phyloP scores from a whole-genome alignment of 1,140 invertebrate genomes.

The Mactra quadrangularis region DNA sequence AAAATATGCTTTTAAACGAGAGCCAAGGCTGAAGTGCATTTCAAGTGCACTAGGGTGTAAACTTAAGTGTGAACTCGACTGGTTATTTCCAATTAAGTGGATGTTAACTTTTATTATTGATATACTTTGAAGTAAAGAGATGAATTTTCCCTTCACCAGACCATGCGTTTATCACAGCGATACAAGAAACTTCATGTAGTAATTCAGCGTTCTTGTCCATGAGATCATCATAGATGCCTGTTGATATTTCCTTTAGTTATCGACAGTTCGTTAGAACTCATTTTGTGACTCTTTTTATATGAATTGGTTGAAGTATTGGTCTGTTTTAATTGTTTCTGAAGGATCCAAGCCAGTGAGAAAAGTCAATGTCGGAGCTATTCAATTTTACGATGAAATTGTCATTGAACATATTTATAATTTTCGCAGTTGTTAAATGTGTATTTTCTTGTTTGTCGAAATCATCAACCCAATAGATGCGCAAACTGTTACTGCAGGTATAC shows the following conservation, averaged over 20 bases:
- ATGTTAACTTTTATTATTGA: too few species aligned
- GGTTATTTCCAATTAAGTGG: too few species aligned
- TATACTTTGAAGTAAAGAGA: too few species aligned
- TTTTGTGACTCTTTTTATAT: not conserved
- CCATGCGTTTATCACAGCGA: not conserved
- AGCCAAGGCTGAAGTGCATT: too few species aligned
- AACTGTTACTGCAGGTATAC: conserved; percentile 13
- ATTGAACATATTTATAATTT: not conserved
- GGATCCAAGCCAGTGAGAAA: not conserved
- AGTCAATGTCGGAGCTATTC: not conserved
- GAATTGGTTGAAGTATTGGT: conserved; percentile 8
- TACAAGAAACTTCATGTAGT: not conserved
- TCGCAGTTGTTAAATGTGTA: not conserved
- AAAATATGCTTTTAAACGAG: too few species aligned
- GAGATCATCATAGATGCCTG: not conserved
- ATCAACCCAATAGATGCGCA: not conserved
- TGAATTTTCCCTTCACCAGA: conserved; percentile 28
- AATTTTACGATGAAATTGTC: not conserved
- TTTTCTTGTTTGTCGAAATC: not conserved
- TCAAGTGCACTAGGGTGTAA: too few species aligned
- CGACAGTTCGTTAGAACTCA: not conserved
- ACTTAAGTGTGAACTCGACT: too few species aligned
- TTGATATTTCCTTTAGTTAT: not conserved
- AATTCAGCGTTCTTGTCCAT: conserved; percentile 6
- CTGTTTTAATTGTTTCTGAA: not conserved